Percentiles rank a stretch among this genome's conserved stretches.
Evolutionary conservation across 2,113 vertebrate species (phyloP).

Genomic region (Scophthalmus maximus): DNA sequence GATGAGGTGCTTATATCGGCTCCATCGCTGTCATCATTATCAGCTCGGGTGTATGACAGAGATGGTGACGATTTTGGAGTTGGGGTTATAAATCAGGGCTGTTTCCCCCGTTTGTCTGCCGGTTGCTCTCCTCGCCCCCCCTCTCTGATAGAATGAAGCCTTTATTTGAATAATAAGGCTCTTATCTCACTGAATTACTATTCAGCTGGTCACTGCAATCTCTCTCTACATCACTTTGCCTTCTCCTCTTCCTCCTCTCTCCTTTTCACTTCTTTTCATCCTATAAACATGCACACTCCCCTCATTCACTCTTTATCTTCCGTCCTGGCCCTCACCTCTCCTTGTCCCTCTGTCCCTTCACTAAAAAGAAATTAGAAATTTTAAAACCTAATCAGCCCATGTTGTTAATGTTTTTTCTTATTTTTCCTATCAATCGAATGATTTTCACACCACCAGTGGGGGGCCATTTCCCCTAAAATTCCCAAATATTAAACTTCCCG

Average conservation of each 20-base stretch:
- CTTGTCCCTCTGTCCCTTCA: constrained; percentile 39
- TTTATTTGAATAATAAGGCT: constrained; percentile 74
- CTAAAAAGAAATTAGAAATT: constrained; percentile 14
- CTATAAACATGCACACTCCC: constrained; percentile 5
- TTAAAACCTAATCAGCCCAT: constrained; percentile 2
- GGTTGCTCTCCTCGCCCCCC: constrained; percentile 6
- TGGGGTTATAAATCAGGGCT: constrained; percentile 57
- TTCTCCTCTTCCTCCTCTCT: neutral
- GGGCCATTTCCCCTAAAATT: too few relatives aligned
- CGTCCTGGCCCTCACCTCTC: constrained; percentile 59
- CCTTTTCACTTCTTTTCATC: constrained; percentile 37
- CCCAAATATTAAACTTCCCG: too few relatives aligned
- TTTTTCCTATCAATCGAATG: too few relatives aligned
- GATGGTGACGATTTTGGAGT: constrained; percentile 55
- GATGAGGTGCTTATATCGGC: constrained; percentile 51
- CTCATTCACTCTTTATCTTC: constrained; percentile 45
- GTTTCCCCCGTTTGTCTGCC: constrained; percentile 30
- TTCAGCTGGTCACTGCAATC: constrained; percentile 41
- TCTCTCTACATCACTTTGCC: constrained; percentile 35
- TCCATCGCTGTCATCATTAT: constrained; percentile 60
- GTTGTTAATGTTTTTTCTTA: too few relatives aligned
- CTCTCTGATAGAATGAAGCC: constrained; percentile 41
- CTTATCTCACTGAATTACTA: constrained; percentile 65
- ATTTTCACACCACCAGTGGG: too few relatives aligned
- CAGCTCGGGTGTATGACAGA: constrained; percentile 44